Evolutionary conservation across 1,140 invertebrate species (phyloP).

Genomic region (Meloidogyne chitwoodi): DNA sequence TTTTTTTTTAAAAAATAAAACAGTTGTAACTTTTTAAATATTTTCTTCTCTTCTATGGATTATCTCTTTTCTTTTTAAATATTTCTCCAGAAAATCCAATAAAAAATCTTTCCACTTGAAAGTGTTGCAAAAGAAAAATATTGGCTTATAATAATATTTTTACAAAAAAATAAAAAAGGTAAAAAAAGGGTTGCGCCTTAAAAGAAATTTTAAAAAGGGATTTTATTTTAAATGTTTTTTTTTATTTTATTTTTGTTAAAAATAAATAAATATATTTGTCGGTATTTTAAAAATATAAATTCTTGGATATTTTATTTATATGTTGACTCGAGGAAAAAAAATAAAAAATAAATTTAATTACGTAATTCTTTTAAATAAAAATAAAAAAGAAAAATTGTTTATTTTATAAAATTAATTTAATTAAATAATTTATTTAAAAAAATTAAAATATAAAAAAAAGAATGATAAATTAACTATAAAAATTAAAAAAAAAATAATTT

Average conservation of each 20-base stretch:
- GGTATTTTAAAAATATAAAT: neutral
- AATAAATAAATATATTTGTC: neutral
- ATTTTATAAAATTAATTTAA: too few relatives aligned
- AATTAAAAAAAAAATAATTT: too few relatives aligned
- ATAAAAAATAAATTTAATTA: too few relatives aligned
- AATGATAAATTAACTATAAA: too few relatives aligned
- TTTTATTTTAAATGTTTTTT: neutral
- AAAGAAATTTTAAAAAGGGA: too few relatives aligned
- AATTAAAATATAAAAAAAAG: too few relatives aligned
- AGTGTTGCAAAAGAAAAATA: neutral
- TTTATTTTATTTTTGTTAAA: neutral
- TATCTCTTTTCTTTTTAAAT: neutral
- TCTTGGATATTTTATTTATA: neutral
- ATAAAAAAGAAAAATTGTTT: too few relatives aligned
- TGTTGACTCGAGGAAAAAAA: neutral
- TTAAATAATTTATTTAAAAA: too few relatives aligned
- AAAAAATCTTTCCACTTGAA: neutral
- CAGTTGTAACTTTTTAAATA: neutral
- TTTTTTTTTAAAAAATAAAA: neutral
- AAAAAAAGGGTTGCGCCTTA: too few relatives aligned
- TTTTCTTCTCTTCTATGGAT: neutral
- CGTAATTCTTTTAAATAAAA: too few relatives aligned
- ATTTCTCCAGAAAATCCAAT: neutral
- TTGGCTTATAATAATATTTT: neutral
- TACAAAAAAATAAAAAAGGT: neutral